Evolutionary conservation across 1,140 invertebrate species (phyloP).

Genomic region (Zaprionus nigranus): DNA sequence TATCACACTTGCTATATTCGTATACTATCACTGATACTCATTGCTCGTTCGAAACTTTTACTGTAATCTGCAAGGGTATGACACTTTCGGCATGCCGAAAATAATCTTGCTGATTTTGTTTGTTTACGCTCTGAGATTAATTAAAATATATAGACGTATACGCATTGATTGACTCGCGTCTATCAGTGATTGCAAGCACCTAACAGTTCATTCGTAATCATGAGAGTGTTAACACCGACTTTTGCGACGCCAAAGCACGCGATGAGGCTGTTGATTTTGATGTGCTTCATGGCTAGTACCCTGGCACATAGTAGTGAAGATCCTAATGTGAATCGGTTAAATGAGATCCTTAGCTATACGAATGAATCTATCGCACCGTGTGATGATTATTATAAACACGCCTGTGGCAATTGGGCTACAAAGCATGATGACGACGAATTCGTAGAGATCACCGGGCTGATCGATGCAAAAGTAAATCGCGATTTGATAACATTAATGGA

Average conservation of each 20-base stretch:
- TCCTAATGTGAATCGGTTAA: slow-evolving; percentile 34
- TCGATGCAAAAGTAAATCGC: slow-evolving; percentile 63
- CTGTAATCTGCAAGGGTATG: neutral
- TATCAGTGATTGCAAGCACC: neutral
- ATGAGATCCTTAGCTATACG: slow-evolving; percentile 56
- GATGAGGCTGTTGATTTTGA: neutral
- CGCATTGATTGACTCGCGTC: neutral
- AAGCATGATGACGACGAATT: slow-evolving; percentile 39
- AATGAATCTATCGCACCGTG: slow-evolving; percentile 52
- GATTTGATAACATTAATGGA: slow-evolving; percentile 38
- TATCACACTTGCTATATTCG: too few relatives aligned
- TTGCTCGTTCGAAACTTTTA: neutral
- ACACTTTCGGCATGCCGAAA: neutral
- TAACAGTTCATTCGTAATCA: neutral
- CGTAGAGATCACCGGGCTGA: slow-evolving; percentile 53
- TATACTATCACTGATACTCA: too few relatives aligned
- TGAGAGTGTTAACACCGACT: neutral
- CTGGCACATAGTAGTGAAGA: neutral
- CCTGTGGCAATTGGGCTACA: slow-evolving; percentile 68
- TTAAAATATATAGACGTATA: neutral
- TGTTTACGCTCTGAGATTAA: neutral
- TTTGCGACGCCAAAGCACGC: neutral
- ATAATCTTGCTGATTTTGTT: neutral
- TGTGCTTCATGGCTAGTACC: neutral
- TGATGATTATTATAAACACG: slow-evolving; percentile 64